phyloP scores from a whole-genome alignment of 37 sponge, comb jelly and placozoan species.

The Ephydatia muelleri region DNA sequence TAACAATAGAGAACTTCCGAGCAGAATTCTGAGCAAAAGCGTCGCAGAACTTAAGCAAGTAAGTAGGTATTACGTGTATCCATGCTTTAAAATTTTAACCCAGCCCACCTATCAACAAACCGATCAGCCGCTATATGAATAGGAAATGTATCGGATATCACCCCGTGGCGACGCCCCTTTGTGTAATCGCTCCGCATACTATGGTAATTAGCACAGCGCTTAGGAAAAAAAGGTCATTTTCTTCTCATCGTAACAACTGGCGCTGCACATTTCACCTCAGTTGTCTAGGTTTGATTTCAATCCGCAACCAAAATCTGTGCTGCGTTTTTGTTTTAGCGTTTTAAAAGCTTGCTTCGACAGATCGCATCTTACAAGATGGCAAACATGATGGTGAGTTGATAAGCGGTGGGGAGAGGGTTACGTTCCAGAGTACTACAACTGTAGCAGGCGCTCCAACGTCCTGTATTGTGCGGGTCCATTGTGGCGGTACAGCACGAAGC shows the following conservation, averaged over 20 bases:
- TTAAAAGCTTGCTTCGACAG: neutral
- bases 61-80: neutral
- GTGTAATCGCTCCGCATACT: constrained; percentile 1
- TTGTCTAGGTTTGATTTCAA: neutral
- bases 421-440: neutral
- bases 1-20: neutral
- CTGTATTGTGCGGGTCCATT: neutral
- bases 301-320: neutral
- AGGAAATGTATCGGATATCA: neutral
- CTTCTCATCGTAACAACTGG: neutral
- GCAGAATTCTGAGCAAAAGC: neutral
- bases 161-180: neutral
- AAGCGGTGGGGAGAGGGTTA: neutral
- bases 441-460: neutral
- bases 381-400: constrained; percentile 1
- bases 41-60: neutral
- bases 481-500: neutral
- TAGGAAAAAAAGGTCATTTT: neutral
- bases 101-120: neutral
- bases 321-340: neutral
- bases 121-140: neutral
- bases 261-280: neutral
- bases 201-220: neutral
- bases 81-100: neutral
- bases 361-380: neutral